Base-by-base conservation (phyloP, 2,113 vertebrate genomes). In the Grammomys dolichurus region DNA sequence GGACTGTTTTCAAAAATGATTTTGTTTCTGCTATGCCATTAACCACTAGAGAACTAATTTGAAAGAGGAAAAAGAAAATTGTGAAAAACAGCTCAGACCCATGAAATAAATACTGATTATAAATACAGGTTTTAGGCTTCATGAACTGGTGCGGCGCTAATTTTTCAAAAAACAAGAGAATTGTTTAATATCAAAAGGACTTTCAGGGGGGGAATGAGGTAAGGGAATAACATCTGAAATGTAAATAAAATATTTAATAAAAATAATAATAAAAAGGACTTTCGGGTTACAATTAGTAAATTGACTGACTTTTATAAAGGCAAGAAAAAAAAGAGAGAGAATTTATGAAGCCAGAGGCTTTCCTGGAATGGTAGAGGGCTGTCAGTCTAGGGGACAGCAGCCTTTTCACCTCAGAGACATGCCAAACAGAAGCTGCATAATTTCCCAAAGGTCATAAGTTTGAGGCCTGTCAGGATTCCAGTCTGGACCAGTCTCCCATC, bases 261-360 rank as follows among this genome's bases (percentile, higher is more conserved):
- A 4, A 48, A 48, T 48, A 48, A 48, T 48, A 48, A 48, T 48
- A 48, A 90, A 96, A 96, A 97, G 73, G 58, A 93, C 65, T 96
- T 96, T 87, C 92, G 31, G 85, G 75, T 97, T 96, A 95, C 95
- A 97, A 96, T 97, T 95, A 98, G 84, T 92, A 96, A 97, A 97
- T 92, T 94, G 84, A 96, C 92, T 93, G 93, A 78, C 63, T 28
- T 90, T 97, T 97, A 87, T 85, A 96, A 96, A 94, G 75, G 96
- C 93, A 87, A 88, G 89, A 81, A 63, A 72, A 11, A 40, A 72
- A 12, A 43, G 16, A 28, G 93, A 93, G 54, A 67, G 82, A 91
- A 87, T 93, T 95, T 95, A 78, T 73, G 92, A 96, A 91, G 93
- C 96, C 78, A 67, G 10, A 69, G 63, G 91, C 60, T 63, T 73